These are phyloP conservation scores for Stichodactyla mertensii DNA, from an alignment of 64 coral and sea anemone genomes.

Conservation along the genomic window DNA sequence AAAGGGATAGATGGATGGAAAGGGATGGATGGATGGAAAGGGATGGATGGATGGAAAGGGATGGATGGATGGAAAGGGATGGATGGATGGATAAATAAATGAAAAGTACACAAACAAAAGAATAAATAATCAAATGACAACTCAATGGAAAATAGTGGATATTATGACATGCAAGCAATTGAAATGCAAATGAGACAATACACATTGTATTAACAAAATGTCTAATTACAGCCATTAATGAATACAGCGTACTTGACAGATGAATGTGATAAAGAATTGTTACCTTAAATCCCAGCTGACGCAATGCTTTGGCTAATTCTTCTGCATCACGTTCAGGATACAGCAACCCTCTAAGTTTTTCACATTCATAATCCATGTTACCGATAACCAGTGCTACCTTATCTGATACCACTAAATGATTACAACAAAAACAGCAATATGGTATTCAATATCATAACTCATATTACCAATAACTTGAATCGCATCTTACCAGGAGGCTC, in stretches of 20 bases:
- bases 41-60: too few relatives aligned
- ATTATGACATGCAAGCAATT: too few relatives aligned
- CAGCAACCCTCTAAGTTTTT: constrained; percentile 52
- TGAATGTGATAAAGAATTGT: neutral
- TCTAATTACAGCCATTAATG: too few relatives aligned
- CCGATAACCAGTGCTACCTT: constrained; percentile 98
- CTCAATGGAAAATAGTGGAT: too few relatives aligned
- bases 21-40: neutral
- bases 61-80: too few relatives aligned
- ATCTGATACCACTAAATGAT: constrained; percentile 66
- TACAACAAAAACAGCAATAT: neutral
- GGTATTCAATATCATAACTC: too few relatives aligned
- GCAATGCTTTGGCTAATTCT: constrained; percentile 57
- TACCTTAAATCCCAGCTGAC: constrained; percentile 75
- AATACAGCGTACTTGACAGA: neutral
- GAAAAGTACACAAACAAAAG: neutral
- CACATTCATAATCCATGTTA: constrained; percentile 78
- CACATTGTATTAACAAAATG: too few relatives aligned
- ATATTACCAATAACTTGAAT: too few relatives aligned
- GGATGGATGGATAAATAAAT: neutral
- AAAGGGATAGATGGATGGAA: too few relatives aligned
- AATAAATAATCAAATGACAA: too few relatives aligned
- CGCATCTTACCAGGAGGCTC: neutral
- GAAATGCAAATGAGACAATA: too few relatives aligned
- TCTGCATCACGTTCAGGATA: constrained; percentile 80